A percentile compares a stretch with the other conserved stretches of the same genome.
Evolutionary conservation across 2,113 vertebrate genomes (phyloP).

Genomic region (Brachypodius melanocephalos): DNA sequence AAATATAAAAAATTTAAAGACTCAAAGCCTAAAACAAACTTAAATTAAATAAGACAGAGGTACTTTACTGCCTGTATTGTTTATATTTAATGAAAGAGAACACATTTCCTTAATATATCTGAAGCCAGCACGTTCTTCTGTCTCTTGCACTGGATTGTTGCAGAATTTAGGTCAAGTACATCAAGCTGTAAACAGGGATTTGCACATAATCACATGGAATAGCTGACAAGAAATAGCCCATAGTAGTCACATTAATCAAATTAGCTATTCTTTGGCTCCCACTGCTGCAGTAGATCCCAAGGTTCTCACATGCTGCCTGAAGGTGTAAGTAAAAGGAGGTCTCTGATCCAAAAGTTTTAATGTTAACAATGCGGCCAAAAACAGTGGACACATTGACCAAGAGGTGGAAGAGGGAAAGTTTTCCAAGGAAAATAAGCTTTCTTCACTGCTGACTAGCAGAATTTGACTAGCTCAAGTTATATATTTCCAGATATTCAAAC

Average conservation of each 20-base stretch:
- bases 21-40: neutral
- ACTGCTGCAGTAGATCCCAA: neutral
- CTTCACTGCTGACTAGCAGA: neutral
- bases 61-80: neutral
- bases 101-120: neutral
- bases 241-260: neutral
- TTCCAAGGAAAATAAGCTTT: neutral
- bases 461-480: neutral
- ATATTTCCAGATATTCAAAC: neutral
- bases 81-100: constrained; percentile 35
- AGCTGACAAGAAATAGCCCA: neutral
- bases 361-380: neutral
- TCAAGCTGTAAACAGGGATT: constrained; percentile 23
- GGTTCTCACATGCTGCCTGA: neutral
- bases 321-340: neutral
- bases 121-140: neutral
- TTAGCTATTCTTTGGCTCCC: neutral
- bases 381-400: neutral
- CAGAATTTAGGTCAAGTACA: constrained; percentile 47
- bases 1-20: neutral
- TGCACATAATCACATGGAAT: neutral
- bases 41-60: neutral
- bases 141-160: neutral
- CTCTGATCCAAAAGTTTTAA: neutral
- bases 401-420: neutral